Evolutionary conservation across 2,113 vertebrate genomes (phyloP).

Genomic region (Zingel zingel): DNA sequence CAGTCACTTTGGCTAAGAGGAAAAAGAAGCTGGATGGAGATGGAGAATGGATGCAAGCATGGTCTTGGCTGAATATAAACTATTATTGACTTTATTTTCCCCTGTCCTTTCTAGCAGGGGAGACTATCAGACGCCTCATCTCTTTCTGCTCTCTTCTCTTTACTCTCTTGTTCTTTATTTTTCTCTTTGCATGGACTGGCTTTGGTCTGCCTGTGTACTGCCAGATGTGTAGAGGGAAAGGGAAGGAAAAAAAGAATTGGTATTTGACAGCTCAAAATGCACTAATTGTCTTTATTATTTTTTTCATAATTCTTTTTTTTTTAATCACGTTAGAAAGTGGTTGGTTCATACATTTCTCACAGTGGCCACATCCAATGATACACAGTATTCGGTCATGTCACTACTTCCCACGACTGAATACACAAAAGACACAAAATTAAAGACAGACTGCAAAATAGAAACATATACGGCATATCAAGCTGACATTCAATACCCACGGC

Average conservation of each 20-base stretch:
- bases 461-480: constrained; percentile 51
- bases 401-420: background rate
- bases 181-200: constrained; percentile 15
- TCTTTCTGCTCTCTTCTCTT: constrained; percentile 34
- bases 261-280: constrained; percentile 9
- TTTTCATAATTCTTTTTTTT: constrained; percentile 14
- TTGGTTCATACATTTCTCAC: constrained; percentile 37
- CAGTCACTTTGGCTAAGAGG: constrained; percentile 17
- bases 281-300: constrained; percentile 5
- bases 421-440: constrained; percentile 51
- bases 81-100: constrained; percentile 46
- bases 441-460: constrained; percentile 66
- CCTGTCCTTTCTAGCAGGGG: constrained; percentile 14
- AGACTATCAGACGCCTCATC: constrained; percentile 47
- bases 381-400: background rate
- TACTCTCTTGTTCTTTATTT: constrained; percentile 25
- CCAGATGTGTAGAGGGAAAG: constrained; percentile 30
- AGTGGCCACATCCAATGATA: constrained; percentile 17
- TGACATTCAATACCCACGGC: constrained; percentile 68
- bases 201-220: constrained; percentile 6
- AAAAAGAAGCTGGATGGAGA: constrained; percentile 15
- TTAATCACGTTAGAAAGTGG: constrained; percentile 1
- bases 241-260: background rate
- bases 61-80: constrained; percentile 28
- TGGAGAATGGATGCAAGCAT: constrained; percentile 33